A percentile compares a stretch with the other conserved stretches of the same genome.
Evolutionary conservation across 2,888 invertebrate species (phyloP).

Genomic region (Entomobrya proxima): DNA sequence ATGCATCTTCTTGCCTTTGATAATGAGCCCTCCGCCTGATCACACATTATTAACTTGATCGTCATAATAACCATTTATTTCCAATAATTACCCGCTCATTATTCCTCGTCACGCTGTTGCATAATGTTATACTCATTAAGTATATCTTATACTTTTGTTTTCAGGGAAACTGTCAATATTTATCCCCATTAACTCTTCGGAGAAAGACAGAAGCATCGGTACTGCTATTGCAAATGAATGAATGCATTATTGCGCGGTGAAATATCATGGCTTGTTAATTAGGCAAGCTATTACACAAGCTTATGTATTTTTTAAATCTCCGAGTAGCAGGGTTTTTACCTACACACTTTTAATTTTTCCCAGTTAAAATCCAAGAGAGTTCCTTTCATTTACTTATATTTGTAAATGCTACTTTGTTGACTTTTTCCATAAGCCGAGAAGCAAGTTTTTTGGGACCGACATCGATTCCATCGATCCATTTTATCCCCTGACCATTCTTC

Average conservation of each 20-base stretch:
- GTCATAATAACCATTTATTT: background rate
- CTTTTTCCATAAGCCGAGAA: background rate
- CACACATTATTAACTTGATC: constrained; percentile 26
- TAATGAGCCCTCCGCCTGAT: background rate
- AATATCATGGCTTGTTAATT: too few species aligned
- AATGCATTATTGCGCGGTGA: too few species aligned
- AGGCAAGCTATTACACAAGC: too few species aligned
- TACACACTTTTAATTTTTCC: too few species aligned
- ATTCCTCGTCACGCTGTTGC: background rate
- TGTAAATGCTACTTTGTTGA: background rate
- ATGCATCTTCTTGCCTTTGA: background rate
- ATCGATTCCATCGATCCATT: constrained; percentile 7
- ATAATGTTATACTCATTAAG: background rate
- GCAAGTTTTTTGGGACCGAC: background rate
- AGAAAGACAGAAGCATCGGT: too few species aligned
- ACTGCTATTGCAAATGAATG: too few species aligned
- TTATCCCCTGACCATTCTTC: background rate
- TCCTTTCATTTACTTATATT: too few species aligned
- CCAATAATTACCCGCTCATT: constrained; percentile 25
- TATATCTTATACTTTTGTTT: too few species aligned
- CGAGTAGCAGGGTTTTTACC: too few species aligned
- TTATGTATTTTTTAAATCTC: too few species aligned
- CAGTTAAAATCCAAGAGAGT: too few species aligned
- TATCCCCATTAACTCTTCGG: too few species aligned
- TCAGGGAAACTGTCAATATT: constrained; percentile 14